Evolutionary conservation across 2,113 vertebrate species (phyloP), one percentile per base, ranked within the genome.

Genomic region (Hemichromis elongatus): DNA sequence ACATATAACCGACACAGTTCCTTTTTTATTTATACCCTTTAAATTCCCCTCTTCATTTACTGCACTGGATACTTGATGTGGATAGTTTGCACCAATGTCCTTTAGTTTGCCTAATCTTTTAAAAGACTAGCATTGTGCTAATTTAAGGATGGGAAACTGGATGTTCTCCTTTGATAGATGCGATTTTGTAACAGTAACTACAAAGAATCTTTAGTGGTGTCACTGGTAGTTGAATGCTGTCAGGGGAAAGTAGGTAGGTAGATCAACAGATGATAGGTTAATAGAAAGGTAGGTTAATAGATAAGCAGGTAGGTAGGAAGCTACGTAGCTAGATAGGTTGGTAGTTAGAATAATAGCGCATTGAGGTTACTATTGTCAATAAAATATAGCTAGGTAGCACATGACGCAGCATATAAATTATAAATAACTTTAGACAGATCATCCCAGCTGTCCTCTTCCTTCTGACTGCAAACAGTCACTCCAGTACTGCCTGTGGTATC

Each of bases 371-470:
- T 70, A 26, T 70, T 45, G 66, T 70, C 66, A 68, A 68, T 68
- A n/a, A 68, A 42, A 21, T 68, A 37, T 37, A 66, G 19, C 19
- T 37, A 5, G 19, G 21, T 73, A 28, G 66, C 42, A 86, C 33
- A 88, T 83, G 79, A 80, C 77, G 50, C 50, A 83, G 79, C 80
- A 82, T 78, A 84, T 88, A 90, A 61, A 86, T 89, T 90, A 66
- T 66, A 66, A 66, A 66, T 92, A 93, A 87, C 84, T 33, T 19
- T 11, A 56, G 55, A 78, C 66, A 35, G 80, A 56, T 57, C 73
- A 47, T 80, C 56, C 68, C 86, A 93, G 89, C 86, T 93, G 87
- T 92, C 56, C 40, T 85, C 73, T 75, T 82, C 63, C 81, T 59
- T 87, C 85, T 84, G 40, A 79, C 37, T 80, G 50, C 79, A 59